Percentiles rank a stretch among this genome's conserved stretches.
Evolutionary conservation across 2,888 invertebrate species (phyloP).

Genomic region (Alloplasta piceator): DNA sequence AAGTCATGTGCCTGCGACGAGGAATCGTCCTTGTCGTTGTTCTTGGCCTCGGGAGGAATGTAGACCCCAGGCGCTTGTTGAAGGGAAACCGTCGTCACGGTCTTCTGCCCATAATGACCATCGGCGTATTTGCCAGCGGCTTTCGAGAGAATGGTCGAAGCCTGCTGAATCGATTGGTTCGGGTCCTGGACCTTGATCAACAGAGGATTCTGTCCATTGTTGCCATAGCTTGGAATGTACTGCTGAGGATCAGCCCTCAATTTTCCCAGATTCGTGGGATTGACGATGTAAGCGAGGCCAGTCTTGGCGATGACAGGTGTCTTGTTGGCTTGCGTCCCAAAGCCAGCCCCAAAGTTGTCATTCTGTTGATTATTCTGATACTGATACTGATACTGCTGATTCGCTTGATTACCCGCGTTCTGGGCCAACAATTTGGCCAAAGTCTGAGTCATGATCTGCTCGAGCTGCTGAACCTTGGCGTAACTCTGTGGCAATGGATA

Average conservation of each 20-base stretch:
- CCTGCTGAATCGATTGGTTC: constrained; percentile 48
- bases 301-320: constrained; percentile 74
- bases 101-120: constrained; percentile 69
- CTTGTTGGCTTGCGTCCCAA: constrained; percentile 1
- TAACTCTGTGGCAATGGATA: constrained; percentile 72
- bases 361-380: constrained; percentile 64
- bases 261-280: constrained; percentile 69
- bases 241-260: constrained; percentile 62
- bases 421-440: constrained; percentile 75
- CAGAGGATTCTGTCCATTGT: constrained; percentile 39
- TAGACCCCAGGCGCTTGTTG: constrained; percentile 74
- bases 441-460: constrained; percentile 78
- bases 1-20: constrained; percentile 71
- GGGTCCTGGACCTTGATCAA: constrained; percentile 56
- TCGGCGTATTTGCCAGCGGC: constrained; percentile 68
- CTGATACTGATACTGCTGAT: constrained; percentile 50
- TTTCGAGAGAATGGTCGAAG: constrained; percentile 62
- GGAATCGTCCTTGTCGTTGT: constrained; percentile 53
- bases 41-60: constrained; percentile 69
- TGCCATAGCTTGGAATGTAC: constrained; percentile 34
- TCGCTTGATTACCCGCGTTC: constrained; percentile 62
- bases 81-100: constrained; percentile 70
- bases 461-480: constrained; percentile 76
- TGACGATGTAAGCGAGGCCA: constrained; percentile 76
- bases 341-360: neutral